Percentiles rank a stretch among this genome's conserved stretches.
phyloP scores from a whole-genome alignment of 2,888 invertebrate species.

The Meta bourneti region DNA sequence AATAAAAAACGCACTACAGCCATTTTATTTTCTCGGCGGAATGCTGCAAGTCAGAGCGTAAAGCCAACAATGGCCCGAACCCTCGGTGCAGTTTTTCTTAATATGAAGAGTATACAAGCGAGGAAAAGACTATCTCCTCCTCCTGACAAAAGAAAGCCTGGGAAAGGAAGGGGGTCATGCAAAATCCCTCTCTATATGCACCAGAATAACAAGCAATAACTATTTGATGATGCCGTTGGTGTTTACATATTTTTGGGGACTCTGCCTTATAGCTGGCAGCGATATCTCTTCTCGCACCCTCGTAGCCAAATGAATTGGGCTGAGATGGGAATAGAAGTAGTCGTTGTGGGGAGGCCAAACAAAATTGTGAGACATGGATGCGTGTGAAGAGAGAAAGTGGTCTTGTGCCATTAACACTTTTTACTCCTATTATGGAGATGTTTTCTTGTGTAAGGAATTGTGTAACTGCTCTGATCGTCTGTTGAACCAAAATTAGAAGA shows the following conservation, averaged over 20 bases:
- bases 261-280: conserved; percentile 44
- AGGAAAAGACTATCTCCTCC: conserved; percentile 27
- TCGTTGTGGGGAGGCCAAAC: conserved; percentile 10
- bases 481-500: too few relatives aligned
- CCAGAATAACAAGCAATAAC: conserved; percentile 74
- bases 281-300: conserved; percentile 5
- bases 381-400: conserved; percentile 50
- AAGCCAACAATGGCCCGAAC: conserved; percentile 61
- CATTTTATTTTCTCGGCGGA: conserved; percentile 6
- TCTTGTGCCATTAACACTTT: not conserved
- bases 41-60: conserved; percentile 42
- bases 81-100: conserved; percentile 29
- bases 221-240: conserved; percentile 62
- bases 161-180: conserved; percentile 37
- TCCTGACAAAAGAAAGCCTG: conserved; percentile 33
- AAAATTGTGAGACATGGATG: conserved; percentile 28
- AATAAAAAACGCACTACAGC: conserved; percentile 53
- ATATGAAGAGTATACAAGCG: conserved; percentile 55
- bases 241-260: conserved; percentile 54
- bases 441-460: not conserved
- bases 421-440: not conserved
- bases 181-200: conserved; percentile 71
- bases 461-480: too few relatives aligned
- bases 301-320: conserved; percentile 67
- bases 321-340: conserved; percentile 49